Conservation (phyloP, 1,140 invertebrate genomes). For the Dendrolimus punctatus region DNA sequence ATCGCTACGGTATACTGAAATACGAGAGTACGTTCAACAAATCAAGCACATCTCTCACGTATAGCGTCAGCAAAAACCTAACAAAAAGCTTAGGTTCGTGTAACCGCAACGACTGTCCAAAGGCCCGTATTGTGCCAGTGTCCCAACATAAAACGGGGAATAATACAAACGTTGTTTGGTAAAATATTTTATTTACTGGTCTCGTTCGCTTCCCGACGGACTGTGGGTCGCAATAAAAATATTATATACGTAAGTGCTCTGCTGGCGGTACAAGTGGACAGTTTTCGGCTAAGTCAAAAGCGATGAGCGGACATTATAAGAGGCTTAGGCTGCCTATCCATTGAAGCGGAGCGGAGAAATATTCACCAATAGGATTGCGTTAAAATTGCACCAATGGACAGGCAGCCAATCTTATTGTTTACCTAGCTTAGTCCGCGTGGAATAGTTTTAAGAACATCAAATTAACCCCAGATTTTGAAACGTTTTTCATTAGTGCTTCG, state of each 20-base stretch:
- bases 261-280: constrained; percentile 26
- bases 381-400: no score
- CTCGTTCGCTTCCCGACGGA: constrained; percentile 38
- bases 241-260: constrained; percentile 59
- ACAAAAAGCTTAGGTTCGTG: neutral
- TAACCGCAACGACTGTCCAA: neutral
- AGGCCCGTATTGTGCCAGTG: neutral
- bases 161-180: constrained; percentile 39
- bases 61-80: neutral
- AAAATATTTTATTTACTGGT: constrained; percentile 61
- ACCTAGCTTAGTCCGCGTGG: no score
- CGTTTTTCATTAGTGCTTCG: no score
- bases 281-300: constrained; percentile 1
- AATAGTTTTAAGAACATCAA: no score
- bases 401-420: no score
- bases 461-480: no score
- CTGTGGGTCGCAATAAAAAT: constrained; percentile 58
- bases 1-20: no score
- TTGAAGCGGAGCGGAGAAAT: no score
- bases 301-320: neutral
- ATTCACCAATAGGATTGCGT: no score
- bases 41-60: no score
- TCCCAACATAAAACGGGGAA: neutral
- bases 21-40: no score
- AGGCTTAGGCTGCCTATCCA: no score